Evolutionary conservation across 1,140 invertebrate species (phyloP), one percentile per base, ranked within the genome.

Genomic region (Andricus grossulariae): DNA sequence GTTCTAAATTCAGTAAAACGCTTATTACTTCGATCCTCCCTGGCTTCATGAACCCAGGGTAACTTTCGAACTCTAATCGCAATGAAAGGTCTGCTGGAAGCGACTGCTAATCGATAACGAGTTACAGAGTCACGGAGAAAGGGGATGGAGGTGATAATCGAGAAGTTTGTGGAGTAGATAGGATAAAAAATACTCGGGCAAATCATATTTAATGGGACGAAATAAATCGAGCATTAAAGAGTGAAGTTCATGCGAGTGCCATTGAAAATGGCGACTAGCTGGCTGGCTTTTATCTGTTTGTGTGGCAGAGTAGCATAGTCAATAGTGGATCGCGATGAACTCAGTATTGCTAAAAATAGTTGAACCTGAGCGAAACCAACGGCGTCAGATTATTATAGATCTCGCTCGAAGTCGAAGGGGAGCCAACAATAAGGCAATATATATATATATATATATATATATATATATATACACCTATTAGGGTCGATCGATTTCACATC

Each of bases 341-440:
- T 84, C 75, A 81, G 81, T 81, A 76, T 79, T 75, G 75, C 77
- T 85, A 84, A 84, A 85, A 84, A 85, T 85, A 85, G 83, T 84
- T 73, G 74, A 16, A 19, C 50, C 25, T 75, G 49, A 75, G 70
- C 55, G 57, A 18, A 15, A 71, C 49, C 49, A 71, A 25, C 39
- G 60, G 19, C 10, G 55, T 66, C 21, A 45, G 45, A 51, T 66
- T 66, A 66, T 66, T 66, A 66, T 66, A 39, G 32, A 39, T 12
- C 60, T 25, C 60, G 32, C 25, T 39, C 25, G 25, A 66, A 39
- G 60, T 16, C 25, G 15, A 66, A 10, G 60, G 25, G 60, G 60
- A 45, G 60, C 39, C 32, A n/a, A 45, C 60, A 21, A 45, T 21
- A 39, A 66, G 25, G 15, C 60, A 39, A 66, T 39, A 45, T 21